Conservation (phyloP, 2,113 vertebrate species). For the Perca schrenkii region DNA sequence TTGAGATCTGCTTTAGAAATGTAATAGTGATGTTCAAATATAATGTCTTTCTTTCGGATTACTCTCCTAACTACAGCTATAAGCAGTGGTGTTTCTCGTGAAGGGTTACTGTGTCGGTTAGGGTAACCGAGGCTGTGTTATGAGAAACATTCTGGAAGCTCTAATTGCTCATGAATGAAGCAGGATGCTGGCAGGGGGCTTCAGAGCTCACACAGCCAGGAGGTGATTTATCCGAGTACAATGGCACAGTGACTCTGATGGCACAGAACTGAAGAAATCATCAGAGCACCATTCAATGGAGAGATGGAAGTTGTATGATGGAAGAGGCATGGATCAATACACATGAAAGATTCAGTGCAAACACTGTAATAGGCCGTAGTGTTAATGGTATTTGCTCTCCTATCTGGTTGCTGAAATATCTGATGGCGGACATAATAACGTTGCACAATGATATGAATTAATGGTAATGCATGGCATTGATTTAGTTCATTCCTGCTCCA, state of each 20-base stretch:
- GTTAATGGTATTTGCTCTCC: not conserved
- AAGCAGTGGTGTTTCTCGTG: not conserved
- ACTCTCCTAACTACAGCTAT: not conserved
- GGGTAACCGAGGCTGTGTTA: not conserved
- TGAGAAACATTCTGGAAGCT: slow-evolving; percentile 6
- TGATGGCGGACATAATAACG: not conserved
- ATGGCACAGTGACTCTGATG: slow-evolving; percentile 41
- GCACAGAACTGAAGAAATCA: slow-evolving; percentile 36
- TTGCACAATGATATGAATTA: not conserved
- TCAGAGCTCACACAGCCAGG: slow-evolving; percentile 19
- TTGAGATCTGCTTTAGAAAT: not conserved
- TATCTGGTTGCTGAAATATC: not conserved
- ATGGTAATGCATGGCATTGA: fast-evolving
- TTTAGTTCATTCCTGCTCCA: not conserved
- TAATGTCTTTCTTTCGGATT: not conserved
- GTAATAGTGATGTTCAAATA: no score
- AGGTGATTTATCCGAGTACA: slow-evolving; percentile 57
- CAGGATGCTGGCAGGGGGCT: slow-evolving; percentile 28
- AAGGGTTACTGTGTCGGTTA: not conserved
- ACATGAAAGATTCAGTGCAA: not conserved
- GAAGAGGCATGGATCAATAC: not conserved
- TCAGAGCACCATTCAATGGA: slow-evolving; percentile 29
- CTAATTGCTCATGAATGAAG: slow-evolving; percentile 45
- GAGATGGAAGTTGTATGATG: slow-evolving; percentile 4
- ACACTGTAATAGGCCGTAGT: not conserved